These are phyloP conservation scores for Sparidentex hasta DNA, from an alignment of 2,797 vertebrate genomes.

Conservation along the genomic window DNA sequence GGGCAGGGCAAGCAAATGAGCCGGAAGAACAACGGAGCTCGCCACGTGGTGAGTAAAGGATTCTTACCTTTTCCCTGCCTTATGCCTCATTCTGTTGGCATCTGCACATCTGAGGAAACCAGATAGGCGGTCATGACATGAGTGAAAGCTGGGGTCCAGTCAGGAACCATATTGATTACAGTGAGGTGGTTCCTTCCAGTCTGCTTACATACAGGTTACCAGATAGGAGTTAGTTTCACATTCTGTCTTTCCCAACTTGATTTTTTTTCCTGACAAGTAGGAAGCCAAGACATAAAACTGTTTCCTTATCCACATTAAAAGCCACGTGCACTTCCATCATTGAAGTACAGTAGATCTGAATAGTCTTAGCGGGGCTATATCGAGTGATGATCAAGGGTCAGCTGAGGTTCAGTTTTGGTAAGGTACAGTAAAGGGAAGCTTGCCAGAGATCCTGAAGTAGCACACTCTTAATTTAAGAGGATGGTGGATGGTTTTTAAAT, in stretches of 20 bases:
- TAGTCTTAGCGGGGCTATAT: slow-evolving; percentile 34
- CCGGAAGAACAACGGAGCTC: slow-evolving; percentile 83
- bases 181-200: slow-evolving; percentile 63
- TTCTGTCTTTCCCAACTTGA: slow-evolving; percentile 20
- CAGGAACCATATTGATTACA: slow-evolving; percentile 71
- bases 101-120: slow-evolving; percentile 65
- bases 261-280: slow-evolving; percentile 38
- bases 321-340: slow-evolving; percentile 13
- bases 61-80: slow-evolving; percentile 16
- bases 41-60: slow-evolving; percentile 88
- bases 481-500: slow-evolving; percentile 9
- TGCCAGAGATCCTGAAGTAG: slow-evolving; percentile 25
- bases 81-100: slow-evolving; percentile 41
- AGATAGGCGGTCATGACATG: slow-evolving; percentile 48
- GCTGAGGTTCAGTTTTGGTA: slow-evolving; percentile 41
- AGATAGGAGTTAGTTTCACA: slow-evolving; percentile 63
- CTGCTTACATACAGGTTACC: slow-evolving; percentile 57
- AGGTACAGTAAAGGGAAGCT: slow-evolving; percentile 11
- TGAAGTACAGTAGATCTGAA: slow-evolving; percentile 40
- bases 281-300: slow-evolving; percentile 19
- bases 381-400: slow-evolving; percentile 30
- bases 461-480: slow-evolving; percentile 15
- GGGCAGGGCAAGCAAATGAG: slow-evolving; percentile 73
- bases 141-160: slow-evolving; percentile 55
- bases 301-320: slow-evolving; percentile 24